Evolutionary conservation across 2,113 vertebrate genomes (phyloP), one percentile per base, ranked within the genome.

Genomic region (Cryptoleucopteryx plumbea): DNA sequence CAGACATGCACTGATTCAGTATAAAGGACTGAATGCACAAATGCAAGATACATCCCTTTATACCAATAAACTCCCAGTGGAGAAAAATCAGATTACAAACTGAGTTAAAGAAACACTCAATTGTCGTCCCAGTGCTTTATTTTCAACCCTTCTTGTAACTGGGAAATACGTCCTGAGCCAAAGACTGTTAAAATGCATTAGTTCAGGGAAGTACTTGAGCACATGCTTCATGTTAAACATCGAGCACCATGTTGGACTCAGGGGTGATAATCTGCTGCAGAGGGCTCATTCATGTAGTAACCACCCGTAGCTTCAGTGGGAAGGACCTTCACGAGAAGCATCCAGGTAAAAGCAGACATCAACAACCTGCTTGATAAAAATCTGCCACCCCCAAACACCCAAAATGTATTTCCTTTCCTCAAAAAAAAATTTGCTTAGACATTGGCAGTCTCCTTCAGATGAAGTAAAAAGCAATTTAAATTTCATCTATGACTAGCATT

Each of bases 201-300:
- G n/a, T 50, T 67, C 13, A 27, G 47, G 48, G 25, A 53, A 53
- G 19, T 21, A 32, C 42, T 21, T 32, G 48, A 67, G 62, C 40
- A 21, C 0, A 0, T 31, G 26, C 23, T n/a, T 36, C 0, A 3
- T 6, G 26, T 58, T 73, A 52, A 67, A 22, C 14, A 17, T 16
- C 0, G 1, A 63, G 75, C 27, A 55, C 23, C 4, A 0, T 5
- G 10, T 6, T 53, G 74, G 52, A 9, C 29, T 23, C 23, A 0
- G 36, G 22, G n/a, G 5, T 16, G 56, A 13, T 32, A 16, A 34
- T 26, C 61, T 63, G 52, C 59, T 48, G 77, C 43, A 26, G 6
- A 48, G 50, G 43, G 34, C 70, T 82, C 19, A 0, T 11, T 36
- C 31, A 1, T 20, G 34, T 32, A 4, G 7, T 4, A n/a, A 9